Base-by-base conservation (phyloP, 2,797 vertebrate genomes). In the Clarias pachynema region DNA sequence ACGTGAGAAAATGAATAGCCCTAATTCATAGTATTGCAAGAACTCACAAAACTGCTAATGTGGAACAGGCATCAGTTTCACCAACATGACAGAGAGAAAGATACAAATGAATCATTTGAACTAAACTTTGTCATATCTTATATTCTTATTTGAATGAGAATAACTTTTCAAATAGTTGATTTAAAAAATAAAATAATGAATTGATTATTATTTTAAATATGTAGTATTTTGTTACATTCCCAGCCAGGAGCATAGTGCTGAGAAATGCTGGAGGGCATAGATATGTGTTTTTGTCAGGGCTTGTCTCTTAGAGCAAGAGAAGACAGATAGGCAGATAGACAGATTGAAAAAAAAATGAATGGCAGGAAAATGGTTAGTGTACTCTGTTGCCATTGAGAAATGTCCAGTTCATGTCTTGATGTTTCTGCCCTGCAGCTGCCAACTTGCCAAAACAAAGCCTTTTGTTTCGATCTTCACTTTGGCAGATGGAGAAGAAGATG, bases 401-500 rank as follows among this genome's bases (percentile, higher is more conserved):
- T 29, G 63, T 49, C 53, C 85, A 75, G 70, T 86, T 89, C 79
- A 88, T 85, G 74, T 85, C 82, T 83, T 56, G 40, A 65, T 56
- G 44, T 68, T 66, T 72, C 89, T 79, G 79, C 91, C 91, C 88
- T 80, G 90, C 89, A 90, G 91, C 86, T 83, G 91, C 93, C 93
- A 92, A 93, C 93, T 91, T 91, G 90, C 88, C 90, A 91, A 93
- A 92, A 95, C 94, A 95, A 94, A 94, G 93, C 91, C 93, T 93
- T 95, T 95, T 94, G 93, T 95, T 88, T 84, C 85, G 72, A 90
- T 85, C 37, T 92, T 92, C 88, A 92, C 92, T 92, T 93, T 92
- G 93, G 90, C 94, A 95, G 94, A 95, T 95, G 94, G 94, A 92
- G 93, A 91, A 91, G 91, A 93, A 92, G 93, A 94, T 93, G 93